phyloP scores from a whole-genome alignment of 2,797 vertebrate species.

The Hyperoplus immaculatus region DNA sequence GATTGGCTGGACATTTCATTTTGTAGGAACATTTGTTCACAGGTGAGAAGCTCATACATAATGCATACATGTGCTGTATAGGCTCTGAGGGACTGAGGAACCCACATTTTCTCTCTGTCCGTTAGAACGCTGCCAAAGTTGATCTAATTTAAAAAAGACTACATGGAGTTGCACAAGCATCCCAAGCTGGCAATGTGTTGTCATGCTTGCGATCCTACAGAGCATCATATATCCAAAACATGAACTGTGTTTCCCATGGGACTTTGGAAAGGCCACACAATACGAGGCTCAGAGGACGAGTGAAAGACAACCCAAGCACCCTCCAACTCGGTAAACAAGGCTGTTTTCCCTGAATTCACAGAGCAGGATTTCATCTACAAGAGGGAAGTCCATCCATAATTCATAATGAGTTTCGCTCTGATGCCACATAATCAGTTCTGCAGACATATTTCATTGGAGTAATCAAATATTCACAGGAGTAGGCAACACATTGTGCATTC shows the following conservation, averaged over 20 bases:
- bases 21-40: conserved; percentile 23
- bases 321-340: conserved; percentile 64
- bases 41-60: conserved; percentile 21
- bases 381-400: conserved; percentile 75
- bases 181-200: not conserved
- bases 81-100: conserved; percentile 5
- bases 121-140: not conserved
- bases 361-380: conserved; percentile 58
- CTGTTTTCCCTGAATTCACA: conserved; percentile 55
- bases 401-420: conserved; percentile 70
- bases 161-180: not conserved
- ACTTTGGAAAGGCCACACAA: conserved; percentile 5
- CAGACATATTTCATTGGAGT: conserved; percentile 67
- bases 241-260: conserved; percentile 4
- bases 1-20: conserved; percentile 7
- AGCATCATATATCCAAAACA: conserved; percentile 16
- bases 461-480: conserved; percentile 72
- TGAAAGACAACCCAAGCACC: conserved; percentile 63
- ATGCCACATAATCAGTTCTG: conserved; percentile 74
- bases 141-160: not conserved
- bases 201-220: conserved; percentile 12
- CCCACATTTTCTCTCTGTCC: not conserved
- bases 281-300: conserved; percentile 37
- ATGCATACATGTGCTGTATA: conserved; percentile 16
- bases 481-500: conserved; percentile 56